phyloP scores from a whole-genome alignment of 2,797 vertebrate species.

The Coracias cyanogaster region DNA sequence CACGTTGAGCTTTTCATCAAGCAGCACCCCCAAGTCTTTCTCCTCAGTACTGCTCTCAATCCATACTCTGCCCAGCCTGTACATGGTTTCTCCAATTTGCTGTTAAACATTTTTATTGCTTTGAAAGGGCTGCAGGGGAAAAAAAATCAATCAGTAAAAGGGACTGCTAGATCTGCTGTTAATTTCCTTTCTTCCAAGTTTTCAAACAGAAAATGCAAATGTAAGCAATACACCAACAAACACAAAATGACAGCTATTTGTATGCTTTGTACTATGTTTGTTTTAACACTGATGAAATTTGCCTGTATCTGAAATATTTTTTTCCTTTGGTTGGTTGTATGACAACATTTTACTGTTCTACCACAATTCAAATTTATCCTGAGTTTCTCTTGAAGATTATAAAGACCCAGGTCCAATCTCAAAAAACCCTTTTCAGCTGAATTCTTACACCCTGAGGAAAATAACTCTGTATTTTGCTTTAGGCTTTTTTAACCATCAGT shows the following conservation, averaged over 20 bases:
- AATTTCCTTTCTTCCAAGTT: background rate
- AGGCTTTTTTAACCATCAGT: constrained; percentile 34
- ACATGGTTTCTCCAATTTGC: background rate
- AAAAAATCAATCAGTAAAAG: background rate
- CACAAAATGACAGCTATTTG: background rate
- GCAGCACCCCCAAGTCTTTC: too few relatives aligned
- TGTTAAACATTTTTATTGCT: background rate
- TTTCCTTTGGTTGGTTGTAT: background rate
- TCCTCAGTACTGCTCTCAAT: too few relatives aligned
- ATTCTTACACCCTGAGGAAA: constrained; percentile 19
- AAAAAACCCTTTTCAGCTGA: background rate
- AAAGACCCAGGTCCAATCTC: background rate
- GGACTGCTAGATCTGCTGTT: background rate
- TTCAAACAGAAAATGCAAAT: background rate
- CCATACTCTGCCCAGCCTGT: background rate
- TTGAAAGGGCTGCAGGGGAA: background rate
- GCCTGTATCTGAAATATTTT: background rate
- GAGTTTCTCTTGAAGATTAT: background rate
- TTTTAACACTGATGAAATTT: background rate
- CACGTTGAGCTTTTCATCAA: too few relatives aligned
- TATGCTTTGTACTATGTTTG: background rate
- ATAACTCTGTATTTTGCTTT: constrained; percentile 32
- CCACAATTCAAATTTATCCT: background rate
- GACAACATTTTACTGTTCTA: background rate
- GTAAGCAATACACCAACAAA: background rate